Base-by-base conservation (phyloP, 23 tunicate species). In the Ciona savignyi region DNA sequence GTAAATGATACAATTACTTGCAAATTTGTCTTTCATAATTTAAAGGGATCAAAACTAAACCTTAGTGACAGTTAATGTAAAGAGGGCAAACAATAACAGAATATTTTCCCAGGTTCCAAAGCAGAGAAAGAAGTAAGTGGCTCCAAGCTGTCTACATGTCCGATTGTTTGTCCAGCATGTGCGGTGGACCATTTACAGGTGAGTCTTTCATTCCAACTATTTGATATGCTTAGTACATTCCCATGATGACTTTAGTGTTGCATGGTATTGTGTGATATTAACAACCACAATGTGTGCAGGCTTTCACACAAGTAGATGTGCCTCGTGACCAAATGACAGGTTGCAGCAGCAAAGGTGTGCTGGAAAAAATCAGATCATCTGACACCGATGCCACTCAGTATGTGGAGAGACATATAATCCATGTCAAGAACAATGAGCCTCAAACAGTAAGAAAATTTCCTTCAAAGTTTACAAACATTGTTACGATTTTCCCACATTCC, bases 151-250 rank as follows among this genome's bases (percentile, higher is more conserved):
- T 42, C 56, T 42, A 42, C 56, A 42, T 42, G 56, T 42, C 56
- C 56, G 56, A 42, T 42, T 42, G 56, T 42, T 42, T 42, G 56
- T 42, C 56, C 56, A 42, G 56, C 56, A 42, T 42, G 56, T 42
- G 56, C 56, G 15, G 56, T 42, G 56, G 56, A 42, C 56, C 56
- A 42, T 42, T 6, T 42, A 42, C 56, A 42, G 56, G 56, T 42
- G 56, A 42, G 11, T 42, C 56, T 42, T 15, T 15, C 15, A 42
- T 42, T 42, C 9, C 11, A 42, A 42, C n/a, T n/a, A n/a, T n/a
- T n/a, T n/a, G n/a, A n/a, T n/a, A n/a, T n/a, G n/a, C n/a, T n/a
- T n/a, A n/a, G n/a, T n/a, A n/a, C n/a, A n/a, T n/a, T n/a, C n/a
- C n/a, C n/a, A n/a, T n/a, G n/a, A n/a, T n/a, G n/a, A n/a, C n/a